phyloP scores from a whole-genome alignment of 2,888 invertebrate genomes.

The Tricholauxania praeusta region DNA sequence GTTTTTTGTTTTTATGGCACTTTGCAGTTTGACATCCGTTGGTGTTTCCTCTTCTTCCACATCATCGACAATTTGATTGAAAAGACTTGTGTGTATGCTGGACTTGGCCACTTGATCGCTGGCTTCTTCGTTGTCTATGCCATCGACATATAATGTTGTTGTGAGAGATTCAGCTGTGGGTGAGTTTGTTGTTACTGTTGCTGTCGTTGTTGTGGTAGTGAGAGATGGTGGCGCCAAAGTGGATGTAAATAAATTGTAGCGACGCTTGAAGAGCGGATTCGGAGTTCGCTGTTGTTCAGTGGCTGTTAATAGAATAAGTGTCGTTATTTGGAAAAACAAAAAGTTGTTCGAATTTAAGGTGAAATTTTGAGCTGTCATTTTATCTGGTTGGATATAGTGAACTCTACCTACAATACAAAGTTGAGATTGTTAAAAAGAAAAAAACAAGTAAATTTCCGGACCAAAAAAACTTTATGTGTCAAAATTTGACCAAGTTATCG shows the following conservation, averaged over 20 bases:
- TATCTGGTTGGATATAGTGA: too few species aligned
- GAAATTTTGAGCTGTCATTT: too few species aligned
- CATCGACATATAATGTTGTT: slow-evolving; percentile 51
- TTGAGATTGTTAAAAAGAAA: too few species aligned
- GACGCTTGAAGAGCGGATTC: slow-evolving; percentile 68
- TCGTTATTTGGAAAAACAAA: background rate
- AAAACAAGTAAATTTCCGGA: too few species aligned
- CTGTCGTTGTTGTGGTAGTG: slow-evolving; percentile 22
- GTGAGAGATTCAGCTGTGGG: slow-evolving; percentile 45
- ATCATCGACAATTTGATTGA: slow-evolving; percentile 62
- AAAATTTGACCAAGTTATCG: too few species aligned
- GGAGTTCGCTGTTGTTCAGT: slow-evolving; percentile 65
- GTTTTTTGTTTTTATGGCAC: slow-evolving; percentile 52
- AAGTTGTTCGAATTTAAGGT: too few species aligned
- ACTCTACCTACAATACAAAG: too few species aligned
- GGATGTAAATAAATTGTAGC: slow-evolving; percentile 59
- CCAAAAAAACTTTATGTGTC: too few species aligned
- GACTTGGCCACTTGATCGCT: slow-evolving; percentile 66
- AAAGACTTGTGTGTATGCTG: slow-evolving; percentile 63
- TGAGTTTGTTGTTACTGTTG: slow-evolving; percentile 37
- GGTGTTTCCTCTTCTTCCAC: slow-evolving; percentile 38
- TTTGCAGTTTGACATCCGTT: slow-evolving; percentile 43
- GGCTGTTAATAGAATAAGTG: slow-evolving; percentile 46
- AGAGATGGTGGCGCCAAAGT: slow-evolving; percentile 39
- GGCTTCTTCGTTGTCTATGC: slow-evolving; percentile 52